These are phyloP conservation scores for Leucoraja erinaceus DNA, from an alignment of 2,113 vertebrate genomes.

Conservation along the genomic window DNA sequence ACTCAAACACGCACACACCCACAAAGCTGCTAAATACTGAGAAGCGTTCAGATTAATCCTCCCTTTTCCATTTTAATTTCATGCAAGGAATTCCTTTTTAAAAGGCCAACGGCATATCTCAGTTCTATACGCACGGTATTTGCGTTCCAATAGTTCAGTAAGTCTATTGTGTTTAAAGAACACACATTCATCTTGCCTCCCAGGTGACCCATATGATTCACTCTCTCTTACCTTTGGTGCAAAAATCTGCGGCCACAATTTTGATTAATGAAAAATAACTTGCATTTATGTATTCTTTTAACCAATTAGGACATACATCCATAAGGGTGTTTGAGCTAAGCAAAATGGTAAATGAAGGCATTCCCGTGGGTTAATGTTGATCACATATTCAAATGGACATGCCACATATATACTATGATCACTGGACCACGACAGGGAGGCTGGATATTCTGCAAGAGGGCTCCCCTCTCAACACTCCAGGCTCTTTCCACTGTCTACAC, in stretches of 20 bases:
- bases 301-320: not conserved
- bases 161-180: not conserved
- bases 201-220: not conserved
- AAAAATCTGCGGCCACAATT: not conserved
- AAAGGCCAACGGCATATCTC: not conserved
- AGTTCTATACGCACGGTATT: not conserved
- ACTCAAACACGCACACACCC: not conserved
- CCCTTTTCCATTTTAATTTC: not conserved
- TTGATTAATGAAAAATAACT: conserved; percentile 1
- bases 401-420: no score
- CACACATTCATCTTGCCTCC: not conserved
- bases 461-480: no score
- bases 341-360: not conserved
- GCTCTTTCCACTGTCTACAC: no score
- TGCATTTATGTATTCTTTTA: not conserved
- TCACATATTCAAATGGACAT: no score
- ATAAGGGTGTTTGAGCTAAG: not conserved
- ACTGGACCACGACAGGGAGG: no score
- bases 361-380: no score
- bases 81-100: not conserved
- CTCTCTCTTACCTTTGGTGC: not conserved
- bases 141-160: not conserved
- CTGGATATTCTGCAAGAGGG: no score
- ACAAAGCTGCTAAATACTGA: not conserved
- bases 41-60: conserved; percentile 9